Percentiles rank a stretch among this genome's conserved stretches.
Evolutionary conservation across 2,888 invertebrate species (phyloP).

Genomic region (Auanema freiburgensis): DNA sequence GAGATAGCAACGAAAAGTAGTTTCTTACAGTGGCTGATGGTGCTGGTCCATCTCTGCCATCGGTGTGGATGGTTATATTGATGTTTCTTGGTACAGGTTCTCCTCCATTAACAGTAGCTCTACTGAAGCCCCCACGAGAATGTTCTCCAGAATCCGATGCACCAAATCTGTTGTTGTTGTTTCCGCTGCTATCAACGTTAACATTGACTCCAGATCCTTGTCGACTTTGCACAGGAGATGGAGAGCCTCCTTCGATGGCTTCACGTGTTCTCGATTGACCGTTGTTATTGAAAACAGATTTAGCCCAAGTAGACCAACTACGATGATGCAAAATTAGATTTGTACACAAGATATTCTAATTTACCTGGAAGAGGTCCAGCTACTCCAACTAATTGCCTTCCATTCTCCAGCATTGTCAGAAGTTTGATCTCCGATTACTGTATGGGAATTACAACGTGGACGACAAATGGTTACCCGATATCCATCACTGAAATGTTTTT

Average conservation of each 20-base stretch:
- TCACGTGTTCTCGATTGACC: constrained; percentile 8
- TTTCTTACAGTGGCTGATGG: background rate
- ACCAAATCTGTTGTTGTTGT: constrained; percentile 24
- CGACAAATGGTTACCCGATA: constrained; percentile 63
- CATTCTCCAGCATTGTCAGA: constrained; percentile 34
- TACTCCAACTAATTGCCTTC: constrained; percentile 46
- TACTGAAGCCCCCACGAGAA: constrained; percentile 10
- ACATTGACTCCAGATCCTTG: constrained; percentile 18
- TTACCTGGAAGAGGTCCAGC: constrained; percentile 31
- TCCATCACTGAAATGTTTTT: constrained; percentile 52
- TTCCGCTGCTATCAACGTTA: constrained; percentile 15
- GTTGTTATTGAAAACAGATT: constrained; percentile 25
- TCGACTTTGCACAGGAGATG: background rate
- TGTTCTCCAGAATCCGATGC: background rate
- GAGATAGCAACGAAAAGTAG: background rate
- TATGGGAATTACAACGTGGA: constrained; percentile 52
- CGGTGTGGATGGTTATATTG: constrained; percentile 35
- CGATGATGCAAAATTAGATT: constrained; percentile 8
- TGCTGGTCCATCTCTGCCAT: constrained; percentile 15
- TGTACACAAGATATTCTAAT: background rate
- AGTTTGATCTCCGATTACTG: constrained; percentile 17
- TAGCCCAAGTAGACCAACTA: constrained; percentile 40
- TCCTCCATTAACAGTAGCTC: constrained; percentile 13
- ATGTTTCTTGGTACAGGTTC: constrained; percentile 25
- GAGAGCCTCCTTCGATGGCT: constrained; percentile 7